Base-by-base conservation (phyloP, 2,888 invertebrate genomes). In the Tenthredo notha region DNA sequence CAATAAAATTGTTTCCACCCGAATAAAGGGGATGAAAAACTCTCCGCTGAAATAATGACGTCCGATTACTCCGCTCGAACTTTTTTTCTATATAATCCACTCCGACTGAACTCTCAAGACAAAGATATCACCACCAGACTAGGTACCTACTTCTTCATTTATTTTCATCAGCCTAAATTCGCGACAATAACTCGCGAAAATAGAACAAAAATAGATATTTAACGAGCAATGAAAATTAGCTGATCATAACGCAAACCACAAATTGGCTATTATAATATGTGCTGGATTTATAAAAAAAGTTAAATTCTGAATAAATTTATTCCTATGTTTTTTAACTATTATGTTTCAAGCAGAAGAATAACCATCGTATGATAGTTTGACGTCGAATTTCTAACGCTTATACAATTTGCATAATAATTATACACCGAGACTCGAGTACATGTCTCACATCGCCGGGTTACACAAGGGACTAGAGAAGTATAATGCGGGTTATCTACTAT, bases 401-500 rank as follows among this genome's bases (percentile, higher is more conserved):
- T 33, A 67, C 4, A 33, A 67, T 67, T 67, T 33, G 67, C 67
- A 67, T 67, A 67, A 72, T 43, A 72, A 40, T 72, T 72, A 43
- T 40, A 72, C 37, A 72, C 40, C 72, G 72, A n/a, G 72, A 67
- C 33, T 67, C 43, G n/a, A 72, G 40, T 43, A 72, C 72, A 43
- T 40, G 72, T n/a, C 72, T 25, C 40, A 50, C 33, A 61, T 47
- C 29, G 29, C 47, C 40, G 21, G 25, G 37, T 80, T 61, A 58
- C 58, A 58, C 78, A 21, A 37, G 33, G 58, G 37, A 80, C 37
- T 61, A 83, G 67, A 47, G 65, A 83, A 83, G 47, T 83, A 43
- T 43, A 67, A 83, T 83, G 83, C 83, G 83, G 83, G 83, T 83
- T 83, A 83, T 83, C 83, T 83, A 12, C 67, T 83, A 83, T 83